Conservation (phyloP, 2,797 vertebrate species). For the Corythornis leucogaster region DNA sequence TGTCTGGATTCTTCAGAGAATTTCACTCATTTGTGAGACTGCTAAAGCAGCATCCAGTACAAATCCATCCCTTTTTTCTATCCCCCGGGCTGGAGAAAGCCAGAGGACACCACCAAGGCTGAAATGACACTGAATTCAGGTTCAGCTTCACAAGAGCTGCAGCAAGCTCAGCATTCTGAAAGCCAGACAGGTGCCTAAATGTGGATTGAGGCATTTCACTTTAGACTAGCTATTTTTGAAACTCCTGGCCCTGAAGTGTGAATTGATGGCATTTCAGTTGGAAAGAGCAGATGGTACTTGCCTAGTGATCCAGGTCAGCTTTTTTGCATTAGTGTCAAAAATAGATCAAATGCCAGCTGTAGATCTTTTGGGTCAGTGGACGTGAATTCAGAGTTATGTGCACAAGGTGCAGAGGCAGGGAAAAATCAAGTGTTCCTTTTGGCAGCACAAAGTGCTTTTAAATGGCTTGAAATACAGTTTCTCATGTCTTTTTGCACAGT, state of each 20-base stretch:
- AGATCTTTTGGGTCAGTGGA: slow-evolving; percentile 42
- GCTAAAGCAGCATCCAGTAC: neutral
- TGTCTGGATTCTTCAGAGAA: neutral
- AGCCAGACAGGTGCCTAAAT: neutral
- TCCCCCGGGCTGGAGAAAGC: neutral
- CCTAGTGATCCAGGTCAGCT: slow-evolving; percentile 42
- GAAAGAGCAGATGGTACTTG: slow-evolving; percentile 50
- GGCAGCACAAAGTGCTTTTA: neutral
- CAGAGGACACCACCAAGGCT: neutral
- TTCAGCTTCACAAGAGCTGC: neutral
- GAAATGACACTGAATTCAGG: neutral
- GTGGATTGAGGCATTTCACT: neutral
- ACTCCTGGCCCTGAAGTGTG: slow-evolving; percentile 21
- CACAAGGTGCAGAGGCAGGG: neutral
- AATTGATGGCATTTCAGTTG: slow-evolving; percentile 41
- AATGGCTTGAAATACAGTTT: neutral
- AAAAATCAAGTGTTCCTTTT: neutral
- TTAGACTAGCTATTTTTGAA: slow-evolving; percentile 45
- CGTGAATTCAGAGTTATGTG: slow-evolving; percentile 16
- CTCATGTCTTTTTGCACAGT: neutral
- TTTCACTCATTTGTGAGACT: neutral
- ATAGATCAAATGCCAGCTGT: slow-evolving; percentile 56
- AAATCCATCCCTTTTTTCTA: neutral
- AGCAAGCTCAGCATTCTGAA: neutral
- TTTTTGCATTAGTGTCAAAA: slow-evolving; percentile 43